Base-by-base conservation (phyloP, 2,113 vertebrate genomes). In the Siniperca knerii region DNA sequence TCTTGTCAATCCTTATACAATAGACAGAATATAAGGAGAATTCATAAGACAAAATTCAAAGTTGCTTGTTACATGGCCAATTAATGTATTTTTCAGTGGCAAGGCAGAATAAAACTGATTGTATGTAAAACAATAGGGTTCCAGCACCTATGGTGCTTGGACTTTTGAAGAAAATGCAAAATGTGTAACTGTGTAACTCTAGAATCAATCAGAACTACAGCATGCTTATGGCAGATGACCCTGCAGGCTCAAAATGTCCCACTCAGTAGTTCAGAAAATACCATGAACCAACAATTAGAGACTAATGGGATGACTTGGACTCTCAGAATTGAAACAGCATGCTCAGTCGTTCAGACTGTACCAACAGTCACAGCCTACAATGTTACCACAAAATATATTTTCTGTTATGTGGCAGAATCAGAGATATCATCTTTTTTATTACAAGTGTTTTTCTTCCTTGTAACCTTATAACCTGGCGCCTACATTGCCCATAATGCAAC, bases 241-340 rank as follows among this genome's bases (percentile, higher is more conserved):
- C 23, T 35, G 6, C 33, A 71, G 55, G 62, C 29, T 48, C 7
- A 0, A 65, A 77, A 64, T 20, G 20, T 68, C 13, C 57, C 67
- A 75, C 76, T 77, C 70, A 87, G 76, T 76, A 72, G 68, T 80
- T 89, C 72, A 87, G 57, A 83, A 75, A 74, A 77, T 74, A 85
- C 69, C 65, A 74, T 84, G 83, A 77, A 70, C 42, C 42, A 75
- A 54, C 84, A 84, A 88, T 86, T 82, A 65, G 18, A 72, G 72
- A 74, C 83, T 80, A 82, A 82, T 82, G 58, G 69, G 71, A 75
- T 50, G 64, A 67, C 76, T 86, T 6, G 9, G 37, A 40, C 25
- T 3, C 3, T 48, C 4, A 52, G 44, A 75, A 68, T 58, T 72
- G 23, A 64, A 82, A 79, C 66, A 62, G 37, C 58, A 57, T 80